Evolutionary conservation across 1,140 invertebrate genomes (phyloP).

Genomic region (Octopus bimaculoides): DNA sequence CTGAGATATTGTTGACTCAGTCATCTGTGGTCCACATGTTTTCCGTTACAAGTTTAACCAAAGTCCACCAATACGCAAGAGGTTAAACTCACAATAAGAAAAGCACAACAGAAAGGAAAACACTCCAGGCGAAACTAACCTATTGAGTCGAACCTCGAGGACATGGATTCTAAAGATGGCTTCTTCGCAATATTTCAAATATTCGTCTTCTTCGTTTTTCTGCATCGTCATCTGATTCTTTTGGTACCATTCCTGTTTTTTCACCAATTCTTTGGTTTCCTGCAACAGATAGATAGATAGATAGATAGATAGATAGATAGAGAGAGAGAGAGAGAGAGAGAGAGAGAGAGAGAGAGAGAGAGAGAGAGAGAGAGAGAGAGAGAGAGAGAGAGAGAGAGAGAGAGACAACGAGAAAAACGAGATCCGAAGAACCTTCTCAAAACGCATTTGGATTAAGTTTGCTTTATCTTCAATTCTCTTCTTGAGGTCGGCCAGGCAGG

Average conservation of each 20-base stretch:
- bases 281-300: constrained; percentile 20
- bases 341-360: no score
- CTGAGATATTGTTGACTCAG: no score
- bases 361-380: no score
- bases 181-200: constrained; percentile 57
- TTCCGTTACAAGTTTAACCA: no score
- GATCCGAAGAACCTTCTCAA: constrained; percentile 51
- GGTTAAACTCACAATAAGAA: no score
- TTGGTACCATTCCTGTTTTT: constrained; percentile 59
- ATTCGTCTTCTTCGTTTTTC: constrained; percentile 58
- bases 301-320: no score
- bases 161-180: constrained; percentile 59
- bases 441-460: constrained; percentile 57
- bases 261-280: constrained; percentile 56
- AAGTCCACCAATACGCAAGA: no score
- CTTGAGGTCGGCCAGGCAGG: constrained; percentile 56
- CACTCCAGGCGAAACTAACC: constrained; percentile 27
- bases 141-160: constrained; percentile 53
- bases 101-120: no score
- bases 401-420: no score
- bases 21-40: no score
- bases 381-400: no score
- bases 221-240: constrained; percentile 57
- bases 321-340: no score
- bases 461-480: constrained; percentile 57